phyloP scores from a whole-genome alignment of 2,888 invertebrate genomes.

The Sphaerophoria rueppellii region DNA sequence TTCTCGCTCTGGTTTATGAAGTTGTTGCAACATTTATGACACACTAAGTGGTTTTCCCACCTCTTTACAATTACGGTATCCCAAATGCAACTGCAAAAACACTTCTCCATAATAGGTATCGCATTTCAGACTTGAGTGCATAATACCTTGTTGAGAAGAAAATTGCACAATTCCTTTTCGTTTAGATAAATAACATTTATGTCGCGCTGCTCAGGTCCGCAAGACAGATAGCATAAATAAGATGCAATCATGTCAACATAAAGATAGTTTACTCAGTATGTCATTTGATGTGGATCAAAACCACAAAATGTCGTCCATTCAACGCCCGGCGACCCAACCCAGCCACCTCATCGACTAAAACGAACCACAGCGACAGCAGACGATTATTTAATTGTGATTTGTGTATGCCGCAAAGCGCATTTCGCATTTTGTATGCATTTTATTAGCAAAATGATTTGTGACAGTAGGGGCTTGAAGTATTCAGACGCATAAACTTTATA shows the following conservation, averaged over 20 bases:
- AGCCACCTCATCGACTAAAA: background rate
- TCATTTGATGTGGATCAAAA: conserved; percentile 45
- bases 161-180: conserved; percentile 62
- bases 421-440: conserved; percentile 11
- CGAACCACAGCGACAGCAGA: background rate
- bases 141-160: conserved; percentile 31
- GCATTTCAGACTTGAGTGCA: background rate
- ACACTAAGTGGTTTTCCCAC: conserved; percentile 53
- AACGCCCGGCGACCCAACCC: background rate
- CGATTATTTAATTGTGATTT: conserved; percentile 2
- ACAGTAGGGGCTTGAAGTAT: conserved; percentile 33
- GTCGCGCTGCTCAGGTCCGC: conserved; percentile 11
- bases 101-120: conserved; percentile 19
- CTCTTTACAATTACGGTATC: conserved; percentile 45
- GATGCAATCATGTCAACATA: conserved; percentile 40
- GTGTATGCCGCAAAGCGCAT: conserved; percentile 1
- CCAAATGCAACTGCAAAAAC: background rate
- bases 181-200: background rate
- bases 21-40: background rate
- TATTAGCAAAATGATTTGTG: background rate
- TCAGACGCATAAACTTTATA: too few relatives aligned
- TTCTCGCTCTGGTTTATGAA: background rate
- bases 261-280: conserved; percentile 27
- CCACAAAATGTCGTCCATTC: background rate
- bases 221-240: conserved; percentile 9